A percentile compares a stretch with the other conserved stretches of the same genome.
Evolutionary conservation across 2,888 invertebrate genomes (phyloP).

Genomic region (Sarcophaga caerulescens): DNA sequence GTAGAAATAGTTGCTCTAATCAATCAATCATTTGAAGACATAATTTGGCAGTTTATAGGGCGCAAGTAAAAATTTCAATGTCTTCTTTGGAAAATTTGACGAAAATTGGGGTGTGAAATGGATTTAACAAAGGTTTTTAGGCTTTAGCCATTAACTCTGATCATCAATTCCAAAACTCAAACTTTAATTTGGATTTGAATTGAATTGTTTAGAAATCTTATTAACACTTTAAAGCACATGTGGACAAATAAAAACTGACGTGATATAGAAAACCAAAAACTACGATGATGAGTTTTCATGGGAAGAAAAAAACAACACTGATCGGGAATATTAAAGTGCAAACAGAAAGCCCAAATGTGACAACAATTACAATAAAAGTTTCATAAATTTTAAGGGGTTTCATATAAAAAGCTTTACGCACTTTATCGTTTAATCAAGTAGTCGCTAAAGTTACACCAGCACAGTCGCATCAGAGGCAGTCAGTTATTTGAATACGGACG

Average conservation of each 20-base stretch:
- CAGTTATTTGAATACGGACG: background rate
- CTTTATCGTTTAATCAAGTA: background rate
- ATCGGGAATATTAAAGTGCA: background rate
- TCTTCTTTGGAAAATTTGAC: constrained; percentile 10
- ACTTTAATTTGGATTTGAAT: constrained; percentile 17
- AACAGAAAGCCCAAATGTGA: background rate
- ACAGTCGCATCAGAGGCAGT: background rate
- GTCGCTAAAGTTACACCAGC: background rate
- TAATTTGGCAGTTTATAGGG: background rate
- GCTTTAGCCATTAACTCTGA: background rate
- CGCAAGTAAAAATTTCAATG: background rate
- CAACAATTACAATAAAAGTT: background rate
- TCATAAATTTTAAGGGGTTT: background rate
- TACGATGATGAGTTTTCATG: background rate
- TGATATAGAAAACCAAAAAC: background rate
- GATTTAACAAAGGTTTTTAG: background rate
- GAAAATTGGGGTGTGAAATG: constrained; percentile 25
- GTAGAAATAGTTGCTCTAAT: background rate
- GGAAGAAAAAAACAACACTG: background rate
- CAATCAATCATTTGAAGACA: background rate
- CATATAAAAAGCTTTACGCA: constrained; percentile 39
- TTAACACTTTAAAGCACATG: constrained; percentile 42
- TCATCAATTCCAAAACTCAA: background rate
- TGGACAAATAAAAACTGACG: constrained; percentile 13
- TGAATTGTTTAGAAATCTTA: constrained; percentile 14